phyloP scores from a whole-genome alignment of 2,888 invertebrate genomes.

The Elysia crispata region DNA sequence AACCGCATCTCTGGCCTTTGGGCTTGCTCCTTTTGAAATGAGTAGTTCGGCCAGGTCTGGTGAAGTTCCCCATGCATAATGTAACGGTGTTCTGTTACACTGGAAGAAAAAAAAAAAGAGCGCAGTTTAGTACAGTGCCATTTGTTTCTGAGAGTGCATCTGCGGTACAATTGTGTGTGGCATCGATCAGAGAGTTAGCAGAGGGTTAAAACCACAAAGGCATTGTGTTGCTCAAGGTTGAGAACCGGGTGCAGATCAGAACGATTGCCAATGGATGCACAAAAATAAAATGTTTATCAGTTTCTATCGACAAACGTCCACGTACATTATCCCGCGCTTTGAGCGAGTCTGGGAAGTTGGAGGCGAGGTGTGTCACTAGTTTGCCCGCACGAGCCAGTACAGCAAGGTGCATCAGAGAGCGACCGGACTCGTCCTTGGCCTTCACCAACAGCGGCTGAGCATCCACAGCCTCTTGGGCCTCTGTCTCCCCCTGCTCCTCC shows the following conservation, averaged over 20 bases:
- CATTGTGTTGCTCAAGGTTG: too few species aligned
- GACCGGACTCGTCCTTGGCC: slow-evolving; percentile 59
- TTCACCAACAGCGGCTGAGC: slow-evolving; percentile 54
- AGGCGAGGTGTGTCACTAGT: slow-evolving; percentile 58
- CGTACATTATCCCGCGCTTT: slow-evolving; percentile 68
- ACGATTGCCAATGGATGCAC: too few species aligned
- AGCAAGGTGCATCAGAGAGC: slow-evolving; percentile 66
- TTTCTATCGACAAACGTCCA: too few species aligned
- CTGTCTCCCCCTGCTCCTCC: slow-evolving; percentile 45
- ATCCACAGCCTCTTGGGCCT: slow-evolving; percentile 57
- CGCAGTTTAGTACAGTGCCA: neutral
- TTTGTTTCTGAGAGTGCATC: too few species aligned
- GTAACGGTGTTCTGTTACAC: slow-evolving; percentile 68
- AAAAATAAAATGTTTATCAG: too few species aligned
- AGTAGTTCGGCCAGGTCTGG: slow-evolving; percentile 60
- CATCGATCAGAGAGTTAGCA: too few species aligned
- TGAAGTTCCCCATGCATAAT: slow-evolving; percentile 66
- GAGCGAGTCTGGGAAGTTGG: slow-evolving; percentile 57
- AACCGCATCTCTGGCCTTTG: slow-evolving; percentile 64
- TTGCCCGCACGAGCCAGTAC: slow-evolving; percentile 60
- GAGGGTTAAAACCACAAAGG: too few species aligned
- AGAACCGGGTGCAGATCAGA: too few species aligned
- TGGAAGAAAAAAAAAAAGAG: slow-evolving; percentile 47
- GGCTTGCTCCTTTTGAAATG: slow-evolving; percentile 60
- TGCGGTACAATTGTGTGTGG: too few species aligned